These are phyloP conservation scores for Dasyprocta punctata DNA, from an alignment of 2,113 vertebrate species.

Conservation along the genomic window DNA sequence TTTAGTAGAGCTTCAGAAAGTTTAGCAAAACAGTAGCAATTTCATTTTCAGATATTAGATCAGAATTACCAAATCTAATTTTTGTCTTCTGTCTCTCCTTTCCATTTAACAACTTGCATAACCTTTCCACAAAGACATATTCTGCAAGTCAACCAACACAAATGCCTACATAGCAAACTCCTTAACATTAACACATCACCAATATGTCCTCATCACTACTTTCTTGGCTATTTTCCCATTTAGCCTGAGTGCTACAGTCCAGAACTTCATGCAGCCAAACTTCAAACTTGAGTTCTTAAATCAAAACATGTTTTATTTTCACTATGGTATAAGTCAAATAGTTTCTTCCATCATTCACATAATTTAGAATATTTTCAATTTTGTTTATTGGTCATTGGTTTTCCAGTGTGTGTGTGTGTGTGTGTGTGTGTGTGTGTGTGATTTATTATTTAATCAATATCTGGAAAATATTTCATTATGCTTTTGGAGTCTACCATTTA, in stretches of 20 bases:
- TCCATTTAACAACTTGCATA: not conserved
- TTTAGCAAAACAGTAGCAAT: not conserved
- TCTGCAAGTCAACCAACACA: not conserved
- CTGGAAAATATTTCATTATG: not conserved
- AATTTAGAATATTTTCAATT: not conserved
- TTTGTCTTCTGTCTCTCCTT: not conserved
- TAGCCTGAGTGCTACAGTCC: not conserved
- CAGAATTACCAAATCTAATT: not conserved
- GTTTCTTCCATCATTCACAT: not conserved
- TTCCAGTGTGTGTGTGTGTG: not conserved
- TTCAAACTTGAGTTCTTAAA: not conserved
- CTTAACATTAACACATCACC: not conserved
- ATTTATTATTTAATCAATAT: not conserved
- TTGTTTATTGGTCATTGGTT: not conserved
- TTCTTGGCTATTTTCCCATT: not conserved
- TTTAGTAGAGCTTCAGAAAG: not conserved
- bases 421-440: not conserved
- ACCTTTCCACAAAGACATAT: not conserved
- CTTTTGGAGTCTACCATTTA: not conserved
- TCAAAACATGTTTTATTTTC: not conserved
- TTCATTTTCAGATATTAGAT: not conserved
- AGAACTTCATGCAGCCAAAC: not conserved
- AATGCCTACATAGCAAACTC: not conserved
- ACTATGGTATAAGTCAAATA: not conserved
- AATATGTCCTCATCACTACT: not conserved